Evolutionary conservation across 2,888 invertebrate genomes (phyloP).

Genomic region (Microctonus hyperodae): DNA sequence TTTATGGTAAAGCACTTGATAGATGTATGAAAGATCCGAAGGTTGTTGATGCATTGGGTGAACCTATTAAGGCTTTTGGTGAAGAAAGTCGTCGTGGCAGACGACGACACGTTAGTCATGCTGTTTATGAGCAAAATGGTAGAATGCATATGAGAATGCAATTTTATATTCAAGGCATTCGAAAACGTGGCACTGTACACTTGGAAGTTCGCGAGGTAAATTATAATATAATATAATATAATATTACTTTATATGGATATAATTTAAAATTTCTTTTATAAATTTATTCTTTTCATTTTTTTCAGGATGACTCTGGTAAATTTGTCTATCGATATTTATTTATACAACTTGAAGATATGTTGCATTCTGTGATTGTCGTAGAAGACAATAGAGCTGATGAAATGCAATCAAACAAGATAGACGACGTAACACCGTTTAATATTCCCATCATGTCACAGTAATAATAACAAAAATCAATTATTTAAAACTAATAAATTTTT

Average conservation of each 20-base stretch:
- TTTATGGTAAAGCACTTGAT: constrained; percentile 81
- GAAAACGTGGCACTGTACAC: constrained; percentile 83
- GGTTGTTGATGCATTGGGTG: constrained; percentile 84
- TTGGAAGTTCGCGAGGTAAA: constrained; percentile 85
- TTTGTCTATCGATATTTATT: constrained; percentile 85
- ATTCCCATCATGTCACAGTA: constrained; percentile 60
- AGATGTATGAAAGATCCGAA: constrained; percentile 77
- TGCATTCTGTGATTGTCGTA: constrained; percentile 76
- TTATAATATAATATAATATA: background rate
- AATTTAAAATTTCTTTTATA: constrained; percentile 19
- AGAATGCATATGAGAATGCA: constrained; percentile 85
- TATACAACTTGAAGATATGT: constrained; percentile 82
- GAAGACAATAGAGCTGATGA: constrained; percentile 73
- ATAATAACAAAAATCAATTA: constrained; percentile 71
- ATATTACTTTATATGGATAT: background rate
- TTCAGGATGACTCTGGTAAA: constrained; percentile 77
- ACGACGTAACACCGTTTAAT: constrained; percentile 19
- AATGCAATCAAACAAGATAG: constrained; percentile 52
- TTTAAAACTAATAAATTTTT: background rate
- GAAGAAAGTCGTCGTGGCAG: constrained; percentile 85
- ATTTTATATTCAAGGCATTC: constrained; percentile 86
- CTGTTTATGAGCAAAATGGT: constrained; percentile 77
- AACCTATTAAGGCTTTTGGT: constrained; percentile 88
- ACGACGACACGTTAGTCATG: constrained; percentile 83
- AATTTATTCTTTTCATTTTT: constrained; percentile 46